Conservation (phyloP, 2,888 invertebrate species). For the Sarcophaga caerulescens region DNA sequence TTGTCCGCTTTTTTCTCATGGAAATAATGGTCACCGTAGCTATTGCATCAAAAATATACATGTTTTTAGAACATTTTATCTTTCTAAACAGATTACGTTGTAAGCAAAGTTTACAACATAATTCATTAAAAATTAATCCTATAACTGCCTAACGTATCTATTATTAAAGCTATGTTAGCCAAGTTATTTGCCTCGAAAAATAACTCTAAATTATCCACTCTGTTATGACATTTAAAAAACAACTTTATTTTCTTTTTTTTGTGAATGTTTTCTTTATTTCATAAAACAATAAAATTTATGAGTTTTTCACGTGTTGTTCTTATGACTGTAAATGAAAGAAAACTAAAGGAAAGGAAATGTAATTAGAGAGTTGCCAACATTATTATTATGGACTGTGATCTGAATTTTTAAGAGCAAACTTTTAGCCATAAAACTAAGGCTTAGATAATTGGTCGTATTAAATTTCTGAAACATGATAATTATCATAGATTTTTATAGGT, state of each 20-base stretch:
- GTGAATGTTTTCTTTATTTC: neutral
- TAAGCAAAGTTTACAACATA: too few species aligned
- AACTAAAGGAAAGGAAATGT: constrained; percentile 11
- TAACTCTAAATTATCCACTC: too few species aligned
- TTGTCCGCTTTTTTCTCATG: too few species aligned
- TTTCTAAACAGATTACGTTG: neutral
- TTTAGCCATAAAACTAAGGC: neutral
- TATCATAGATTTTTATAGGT: neutral
- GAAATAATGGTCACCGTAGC: too few species aligned
- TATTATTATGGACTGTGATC: constrained; percentile 23
- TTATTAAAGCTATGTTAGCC: too few species aligned
- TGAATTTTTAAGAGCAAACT: constrained; percentile 13
- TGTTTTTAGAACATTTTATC: neutral
- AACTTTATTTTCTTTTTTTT: neutral
- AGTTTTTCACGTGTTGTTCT: constrained; percentile 37
- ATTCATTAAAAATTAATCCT: too few species aligned
- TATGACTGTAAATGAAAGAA: neutral
- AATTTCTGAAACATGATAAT: neutral
- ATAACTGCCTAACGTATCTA: too few species aligned
- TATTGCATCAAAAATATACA: too few species aligned
- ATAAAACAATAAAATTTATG: constrained; percentile 38
- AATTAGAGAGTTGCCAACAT: constrained; percentile 28
- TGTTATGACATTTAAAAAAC: too few species aligned
- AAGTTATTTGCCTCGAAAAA: too few species aligned
- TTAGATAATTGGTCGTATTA: constrained; percentile 7